Conservation (phyloP, 1,140 invertebrate species). For the Pachypeltis micranthus region DNA sequence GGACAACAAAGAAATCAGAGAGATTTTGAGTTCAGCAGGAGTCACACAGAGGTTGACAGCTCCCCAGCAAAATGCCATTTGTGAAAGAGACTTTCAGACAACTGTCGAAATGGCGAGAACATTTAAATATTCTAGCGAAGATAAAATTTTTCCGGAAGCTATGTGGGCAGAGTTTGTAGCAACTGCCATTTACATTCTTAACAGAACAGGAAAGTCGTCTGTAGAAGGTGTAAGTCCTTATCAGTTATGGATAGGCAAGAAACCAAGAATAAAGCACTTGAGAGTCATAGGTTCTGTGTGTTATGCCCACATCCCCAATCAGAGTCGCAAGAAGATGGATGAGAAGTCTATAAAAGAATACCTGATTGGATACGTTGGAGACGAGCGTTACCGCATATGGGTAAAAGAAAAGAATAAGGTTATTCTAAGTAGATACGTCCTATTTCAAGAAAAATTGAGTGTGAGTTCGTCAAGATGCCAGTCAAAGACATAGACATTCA, state of each 20-base stretch:
- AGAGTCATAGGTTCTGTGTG: neutral
- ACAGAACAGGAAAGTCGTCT: neutral
- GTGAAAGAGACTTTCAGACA: neutral
- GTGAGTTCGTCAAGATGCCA: no score
- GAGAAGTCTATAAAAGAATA: neutral
- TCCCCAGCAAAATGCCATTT: neutral
- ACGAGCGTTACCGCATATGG: neutral
- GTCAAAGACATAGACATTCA: no score
- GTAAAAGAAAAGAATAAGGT: no score
- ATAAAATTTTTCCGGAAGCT: neutral
- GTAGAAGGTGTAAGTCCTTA: neutral
- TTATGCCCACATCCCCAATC: neutral
- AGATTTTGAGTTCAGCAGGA: constrained; percentile 24
- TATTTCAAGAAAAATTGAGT: no score
- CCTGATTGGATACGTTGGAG: neutral
- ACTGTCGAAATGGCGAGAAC: neutral
- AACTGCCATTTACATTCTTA: neutral
- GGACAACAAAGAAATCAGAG: constrained; percentile 21
- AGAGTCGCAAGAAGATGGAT: neutral
- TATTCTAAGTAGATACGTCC: no score
- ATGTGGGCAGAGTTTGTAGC: neutral
- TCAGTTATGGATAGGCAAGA: neutral
- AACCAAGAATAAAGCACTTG: neutral
- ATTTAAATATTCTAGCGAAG: neutral
- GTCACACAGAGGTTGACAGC: constrained; percentile 20